Conservation (phyloP, 2,797 vertebrate species). For the Oophaga sylvatica region DNA sequence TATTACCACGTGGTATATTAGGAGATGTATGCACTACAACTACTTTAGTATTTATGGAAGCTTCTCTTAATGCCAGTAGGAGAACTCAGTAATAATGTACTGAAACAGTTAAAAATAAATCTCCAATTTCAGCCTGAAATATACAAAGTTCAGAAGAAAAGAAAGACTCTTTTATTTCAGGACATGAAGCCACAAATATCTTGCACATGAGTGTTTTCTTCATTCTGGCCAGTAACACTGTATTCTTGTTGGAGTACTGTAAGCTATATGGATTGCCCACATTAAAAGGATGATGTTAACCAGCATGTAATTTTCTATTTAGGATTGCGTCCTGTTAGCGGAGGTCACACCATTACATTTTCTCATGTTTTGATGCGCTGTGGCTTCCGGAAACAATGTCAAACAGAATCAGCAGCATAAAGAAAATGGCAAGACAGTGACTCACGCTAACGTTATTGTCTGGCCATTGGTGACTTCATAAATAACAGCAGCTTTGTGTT, state of each 20-base stretch:
- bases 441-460: constrained; percentile 70
- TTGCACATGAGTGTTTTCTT: constrained; percentile 64
- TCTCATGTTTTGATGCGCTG: constrained; percentile 61
- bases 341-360: constrained; percentile 37
- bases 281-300: constrained; percentile 50
- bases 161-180: constrained; percentile 62
- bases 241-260: constrained; percentile 62
- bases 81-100: not conserved
- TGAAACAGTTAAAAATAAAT: not conserved
- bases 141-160: constrained; percentile 62
- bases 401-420: constrained; percentile 60
- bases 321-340: constrained; percentile 56
- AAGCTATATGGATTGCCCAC: constrained; percentile 65
- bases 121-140: constrained; percentile 58
- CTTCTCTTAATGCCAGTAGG: not conserved
- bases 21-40: not conserved
- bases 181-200: constrained; percentile 63
- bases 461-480: constrained; percentile 65
- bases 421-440: constrained; percentile 75
- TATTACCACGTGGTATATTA: not conserved
- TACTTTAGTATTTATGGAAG: not conserved
- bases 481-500: constrained; percentile 68
- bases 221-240: constrained; percentile 65
- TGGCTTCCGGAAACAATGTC: constrained; percentile 63
- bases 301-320: constrained; percentile 48